A percentile compares a stretch with the other conserved stretches of the same genome.
Conservation (phyloP, 2,113 vertebrate species). For the Gnathochromis pfefferi region DNA sequence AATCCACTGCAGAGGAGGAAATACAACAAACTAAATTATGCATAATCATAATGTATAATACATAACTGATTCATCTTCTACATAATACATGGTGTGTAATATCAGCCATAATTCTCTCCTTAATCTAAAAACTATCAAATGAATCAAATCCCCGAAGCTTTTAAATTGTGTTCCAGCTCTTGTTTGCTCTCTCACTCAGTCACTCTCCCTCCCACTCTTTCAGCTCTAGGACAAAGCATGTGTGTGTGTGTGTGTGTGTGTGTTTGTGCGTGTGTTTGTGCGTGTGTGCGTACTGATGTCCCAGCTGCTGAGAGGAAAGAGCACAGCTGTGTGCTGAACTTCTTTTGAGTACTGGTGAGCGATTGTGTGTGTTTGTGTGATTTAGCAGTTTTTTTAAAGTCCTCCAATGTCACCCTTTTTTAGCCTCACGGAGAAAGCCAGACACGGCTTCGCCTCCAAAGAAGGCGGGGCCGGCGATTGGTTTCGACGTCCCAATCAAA, state of each 20-base stretch:
- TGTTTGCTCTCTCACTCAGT: not conserved
- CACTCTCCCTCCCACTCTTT: not conserved
- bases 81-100: slow-evolving; percentile 2
- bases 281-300: not conserved
- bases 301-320: slow-evolving; percentile 13
- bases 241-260: not conserved
- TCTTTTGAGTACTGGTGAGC: not conserved
- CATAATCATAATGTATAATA: not conserved
- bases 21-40: slow-evolving; percentile 20
- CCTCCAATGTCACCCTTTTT: not conserved
- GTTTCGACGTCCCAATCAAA: not conserved
- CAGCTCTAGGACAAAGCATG: not conserved
- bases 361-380: not conserved
- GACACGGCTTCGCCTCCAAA: not conserved
- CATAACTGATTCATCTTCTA: slow-evolving; percentile 1
- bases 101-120: slow-evolving; percentile 9
- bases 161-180: not conserved
- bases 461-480: not conserved
- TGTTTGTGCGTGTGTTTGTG: not conserved
- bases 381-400: not conserved
- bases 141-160: not conserved
- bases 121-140: not conserved
- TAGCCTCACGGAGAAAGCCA: not conserved
- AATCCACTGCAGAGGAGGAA: not conserved
- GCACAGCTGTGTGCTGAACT: slow-evolving; percentile 19